phyloP scores from a whole-genome alignment of 1,140 invertebrate genomes.

The Ceratitis capitata region DNA sequence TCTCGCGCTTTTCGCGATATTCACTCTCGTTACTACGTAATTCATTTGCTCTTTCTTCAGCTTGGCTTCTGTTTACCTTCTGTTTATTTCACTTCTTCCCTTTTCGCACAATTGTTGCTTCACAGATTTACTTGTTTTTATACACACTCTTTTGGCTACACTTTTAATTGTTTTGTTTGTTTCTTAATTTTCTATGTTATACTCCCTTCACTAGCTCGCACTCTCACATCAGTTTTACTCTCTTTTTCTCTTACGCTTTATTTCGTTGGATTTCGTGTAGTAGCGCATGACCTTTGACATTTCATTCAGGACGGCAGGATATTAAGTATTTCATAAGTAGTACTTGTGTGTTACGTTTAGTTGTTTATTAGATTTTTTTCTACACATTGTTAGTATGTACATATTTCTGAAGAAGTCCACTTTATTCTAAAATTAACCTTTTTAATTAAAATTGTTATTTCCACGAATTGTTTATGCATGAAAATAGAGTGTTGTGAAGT shows the following conservation, averaged over 20 bases:
- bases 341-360: background rate
- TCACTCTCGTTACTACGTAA: background rate
- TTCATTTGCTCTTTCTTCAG: background rate
- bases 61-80: background rate
- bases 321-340: background rate
- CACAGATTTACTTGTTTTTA: background rate
- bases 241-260: background rate
- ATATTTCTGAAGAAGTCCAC: too few relatives aligned
- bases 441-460: too few relatives aligned
- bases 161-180: background rate
- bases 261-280: background rate
- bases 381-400: background rate
- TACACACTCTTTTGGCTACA: too few relatives aligned
- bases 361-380: too few relatives aligned
- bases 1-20: too few relatives aligned
- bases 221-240: background rate
- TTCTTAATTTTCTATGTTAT: background rate
- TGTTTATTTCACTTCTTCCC: background rate
- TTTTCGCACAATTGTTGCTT: conserved; percentile 35
- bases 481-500: too few relatives aligned
- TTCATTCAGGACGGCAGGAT: background rate
- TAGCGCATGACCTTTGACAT: conserved; percentile 1
- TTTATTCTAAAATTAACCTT: too few relatives aligned
- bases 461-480: too few relatives aligned
- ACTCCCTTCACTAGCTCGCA: background rate